Evolutionary conservation across 2,113 vertebrate genomes (phyloP).

Genomic region (Cavia aperea): DNA sequence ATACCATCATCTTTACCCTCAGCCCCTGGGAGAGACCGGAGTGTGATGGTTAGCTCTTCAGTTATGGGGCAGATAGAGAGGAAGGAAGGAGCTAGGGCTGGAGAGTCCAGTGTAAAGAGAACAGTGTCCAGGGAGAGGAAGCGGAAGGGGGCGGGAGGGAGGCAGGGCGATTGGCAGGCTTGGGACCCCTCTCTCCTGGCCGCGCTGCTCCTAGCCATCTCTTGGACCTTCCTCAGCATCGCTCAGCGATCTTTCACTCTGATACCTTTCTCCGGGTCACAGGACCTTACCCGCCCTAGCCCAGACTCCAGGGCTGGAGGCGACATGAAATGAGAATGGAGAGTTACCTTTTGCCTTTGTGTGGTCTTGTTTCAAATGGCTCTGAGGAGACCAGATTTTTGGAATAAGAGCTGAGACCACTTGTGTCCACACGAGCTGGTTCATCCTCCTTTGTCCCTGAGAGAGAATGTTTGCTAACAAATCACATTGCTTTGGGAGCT

Average conservation of each 20-base stretch:
- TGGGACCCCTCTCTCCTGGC: neutral
- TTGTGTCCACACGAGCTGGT: neutral
- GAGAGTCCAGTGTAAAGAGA: neutral
- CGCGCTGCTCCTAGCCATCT: neutral
- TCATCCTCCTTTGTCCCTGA: neutral
- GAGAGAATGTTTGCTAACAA: neutral
- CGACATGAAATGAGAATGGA: neutral
- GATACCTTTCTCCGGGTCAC: neutral
- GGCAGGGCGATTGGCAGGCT: neutral
- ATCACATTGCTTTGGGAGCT: fast-evolving
- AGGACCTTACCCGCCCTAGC: neutral
- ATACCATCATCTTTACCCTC: neutral
- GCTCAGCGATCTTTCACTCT: neutral
- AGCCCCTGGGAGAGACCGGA: neutral
- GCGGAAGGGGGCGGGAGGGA: neutral
- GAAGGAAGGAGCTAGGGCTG: neutral
- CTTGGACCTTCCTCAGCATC: fast-evolving
- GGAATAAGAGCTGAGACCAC: neutral
- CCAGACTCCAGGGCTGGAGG: fast-evolving
- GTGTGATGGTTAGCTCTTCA: neutral
- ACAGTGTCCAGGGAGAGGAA: neutral
- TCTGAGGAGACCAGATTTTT: neutral
- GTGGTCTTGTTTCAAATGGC: neutral
- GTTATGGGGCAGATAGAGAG: neutral
- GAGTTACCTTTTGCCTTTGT: fast-evolving